phyloP scores from a whole-genome alignment of 2,888 invertebrate species.

The Imbricaverruca yamaguchii region DNA sequence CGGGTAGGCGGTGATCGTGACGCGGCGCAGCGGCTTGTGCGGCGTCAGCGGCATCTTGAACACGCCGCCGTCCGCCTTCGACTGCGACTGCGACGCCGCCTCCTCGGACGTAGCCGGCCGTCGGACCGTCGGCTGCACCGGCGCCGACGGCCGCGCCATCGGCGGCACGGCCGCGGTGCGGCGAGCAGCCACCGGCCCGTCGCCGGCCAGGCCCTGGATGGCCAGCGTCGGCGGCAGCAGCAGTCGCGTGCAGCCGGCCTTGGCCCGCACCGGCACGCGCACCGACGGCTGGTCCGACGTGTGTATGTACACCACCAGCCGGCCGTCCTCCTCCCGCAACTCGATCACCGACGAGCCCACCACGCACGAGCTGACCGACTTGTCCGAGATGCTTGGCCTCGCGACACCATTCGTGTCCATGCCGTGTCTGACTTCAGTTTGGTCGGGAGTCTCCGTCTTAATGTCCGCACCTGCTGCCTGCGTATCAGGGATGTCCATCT shows the following conservation, averaged over 20 bases:
- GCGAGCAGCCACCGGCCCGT: background rate
- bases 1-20: background rate
- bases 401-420: background rate
- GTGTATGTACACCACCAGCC: background rate
- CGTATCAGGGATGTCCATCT: background rate
- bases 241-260: background rate
- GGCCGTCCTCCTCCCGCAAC: background rate
- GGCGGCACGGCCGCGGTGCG: background rate
- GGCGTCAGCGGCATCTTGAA: background rate
- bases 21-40: background rate
- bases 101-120: background rate
- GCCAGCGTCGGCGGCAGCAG: slow-evolving; percentile 12
- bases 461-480: background rate
- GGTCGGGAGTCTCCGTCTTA: background rate
- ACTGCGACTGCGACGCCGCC: background rate
- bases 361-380: background rate
- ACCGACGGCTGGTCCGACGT: background rate
- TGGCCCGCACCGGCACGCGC: background rate
- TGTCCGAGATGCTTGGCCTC: background rate
- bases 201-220: background rate
- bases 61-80: background rate
- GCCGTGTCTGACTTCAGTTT: background rate
- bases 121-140: background rate
- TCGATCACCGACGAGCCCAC: background rate
- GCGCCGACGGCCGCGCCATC: background rate